Percentiles rank a stretch among this genome's conserved stretches.
Conservation (phyloP, 2,888 invertebrate genomes). For the Mesorhabditis sp. region DNA sequence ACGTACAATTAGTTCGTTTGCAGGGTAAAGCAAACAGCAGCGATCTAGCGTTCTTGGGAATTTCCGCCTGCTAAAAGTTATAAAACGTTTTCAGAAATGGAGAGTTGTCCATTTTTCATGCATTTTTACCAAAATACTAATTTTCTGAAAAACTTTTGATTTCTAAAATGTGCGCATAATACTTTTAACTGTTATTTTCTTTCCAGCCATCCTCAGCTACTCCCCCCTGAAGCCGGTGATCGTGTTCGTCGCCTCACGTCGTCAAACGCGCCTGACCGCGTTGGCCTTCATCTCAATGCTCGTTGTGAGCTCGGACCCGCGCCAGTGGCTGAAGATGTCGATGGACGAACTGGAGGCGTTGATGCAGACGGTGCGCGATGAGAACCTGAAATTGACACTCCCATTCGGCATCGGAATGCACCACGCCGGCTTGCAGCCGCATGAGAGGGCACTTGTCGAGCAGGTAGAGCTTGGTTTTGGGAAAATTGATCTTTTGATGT, state of each 20-base stretch:
- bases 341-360: conserved; percentile 70
- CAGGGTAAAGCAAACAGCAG: not conserved
- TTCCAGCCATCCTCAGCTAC: conserved; percentile 77
- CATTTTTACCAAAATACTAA: not conserved
- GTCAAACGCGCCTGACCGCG: conserved; percentile 75
- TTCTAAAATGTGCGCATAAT: not conserved
- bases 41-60: not conserved
- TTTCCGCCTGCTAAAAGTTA: no score
- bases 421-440: conserved; percentile 92
- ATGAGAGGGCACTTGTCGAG: conserved; percentile 84
- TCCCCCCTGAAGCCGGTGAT: conserved; percentile 85
- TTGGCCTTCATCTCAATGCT: conserved; percentile 83
- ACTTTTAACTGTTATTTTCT: not conserved
- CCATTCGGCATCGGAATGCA: conserved; percentile 97
- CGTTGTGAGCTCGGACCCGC: conserved; percentile 81
- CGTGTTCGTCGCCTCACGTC: conserved; percentile 89
- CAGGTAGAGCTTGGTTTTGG: conserved; percentile 65
- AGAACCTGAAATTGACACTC: conserved; percentile 84
- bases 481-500: no score
- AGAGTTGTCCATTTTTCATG: not conserved
- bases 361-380: conserved; percentile 68
- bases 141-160: not conserved
- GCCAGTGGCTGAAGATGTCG: conserved; percentile 34
- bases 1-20: not conserved
- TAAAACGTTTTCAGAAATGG: not conserved